Base-by-base conservation (phyloP, 2,888 invertebrate species). In the Philereme transversata region DNA sequence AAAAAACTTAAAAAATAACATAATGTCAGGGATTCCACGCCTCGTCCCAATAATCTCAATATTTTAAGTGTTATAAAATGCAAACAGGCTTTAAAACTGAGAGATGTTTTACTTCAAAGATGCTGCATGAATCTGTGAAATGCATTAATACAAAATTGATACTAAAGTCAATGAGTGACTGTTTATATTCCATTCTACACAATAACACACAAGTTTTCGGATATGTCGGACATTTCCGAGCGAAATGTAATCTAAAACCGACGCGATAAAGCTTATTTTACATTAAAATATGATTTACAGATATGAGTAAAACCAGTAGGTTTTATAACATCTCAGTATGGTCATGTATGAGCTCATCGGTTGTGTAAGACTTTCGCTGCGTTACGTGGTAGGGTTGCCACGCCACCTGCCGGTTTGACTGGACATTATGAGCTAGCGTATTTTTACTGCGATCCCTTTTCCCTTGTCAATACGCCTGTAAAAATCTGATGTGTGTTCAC, bases 301-400 rank as follows among this genome's bases (percentile, higher is more conserved):
- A 10, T 46, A 57, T 38, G 44, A 34, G 4, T 11, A 50, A 43
- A 62, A 60, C 64, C 49, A 50, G 60, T 61, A 56, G 51, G 66
- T 65, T 68, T 69, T 65, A 67, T 70, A 69, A 71, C 60, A 53
- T 35, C 66, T 62, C 34, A 46, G 11, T 67, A 69, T 69, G 72
- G 70, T 51, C 66, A 67, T 56, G 64, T 67, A 67, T 70, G 68
- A 67, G 54, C 61, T 69, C 70, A 69, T 67, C 60, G 52, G 47
- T 73, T 71, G 51, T 51, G 69, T 56, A 73, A 72, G 57, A 72
- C 72, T 71, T 73, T 71, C 70, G 64, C 67, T 63, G 55, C 50
- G 54, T 63, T 55, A 62, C 62, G 55, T 40, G 22, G 4, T 51
- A 67, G 69, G 69, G 65, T 54, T 60, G 65, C 46, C 50, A 53